These are phyloP conservation scores for Morbakka virulenta DNA, from an alignment of 30 jellyfish, hydroid and myxozoan genomes.

Conservation along the genomic window DNA sequence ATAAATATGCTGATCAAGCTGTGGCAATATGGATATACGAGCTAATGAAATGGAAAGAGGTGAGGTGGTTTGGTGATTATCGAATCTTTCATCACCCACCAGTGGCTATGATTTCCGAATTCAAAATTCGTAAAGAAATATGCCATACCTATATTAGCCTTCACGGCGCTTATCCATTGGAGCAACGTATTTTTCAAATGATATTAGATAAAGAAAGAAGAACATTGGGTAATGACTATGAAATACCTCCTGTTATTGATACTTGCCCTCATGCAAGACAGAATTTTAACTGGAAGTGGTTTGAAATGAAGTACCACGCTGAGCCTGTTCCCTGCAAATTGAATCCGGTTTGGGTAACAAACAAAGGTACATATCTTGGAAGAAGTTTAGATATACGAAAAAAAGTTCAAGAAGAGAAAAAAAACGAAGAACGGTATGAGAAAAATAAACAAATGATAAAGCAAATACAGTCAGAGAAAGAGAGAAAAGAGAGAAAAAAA, in stretches of 20 bases:
- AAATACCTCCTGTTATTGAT: conserved; percentile 59
- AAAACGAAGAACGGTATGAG: too few species aligned
- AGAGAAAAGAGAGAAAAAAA: too few species aligned
- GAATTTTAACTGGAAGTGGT: conserved; percentile 55
- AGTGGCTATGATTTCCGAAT: conserved; percentile 47
- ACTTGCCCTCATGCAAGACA: conserved; percentile 61
- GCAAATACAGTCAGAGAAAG: too few species aligned
- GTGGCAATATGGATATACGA: conserved; percentile 85
- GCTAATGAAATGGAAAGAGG: conserved; percentile 56
- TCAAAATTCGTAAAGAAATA: conserved; percentile 46
- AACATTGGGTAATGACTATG: conserved; percentile 24
- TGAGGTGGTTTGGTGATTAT: conserved; percentile 75
- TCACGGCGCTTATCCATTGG: conserved; percentile 77
- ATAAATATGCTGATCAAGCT: conserved; percentile 82
- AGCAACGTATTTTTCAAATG: conserved; percentile 43
- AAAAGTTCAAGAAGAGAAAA: too few species aligned
- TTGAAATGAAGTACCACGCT: conserved; percentile 32
- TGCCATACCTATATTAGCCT: conserved; percentile 77
- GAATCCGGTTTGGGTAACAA: conserved; percentile 70
- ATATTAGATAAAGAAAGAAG: conserved; percentile 42
- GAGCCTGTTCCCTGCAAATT: conserved; percentile 66
- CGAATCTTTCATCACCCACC: conserved; percentile 85
- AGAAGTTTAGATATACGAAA: too few species aligned
- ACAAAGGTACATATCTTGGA: conserved; percentile 27
- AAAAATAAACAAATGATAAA: too few species aligned